Base-by-base conservation (phyloP, 2,113 vertebrate species). In the Melanotaenia duboulayi region DNA sequence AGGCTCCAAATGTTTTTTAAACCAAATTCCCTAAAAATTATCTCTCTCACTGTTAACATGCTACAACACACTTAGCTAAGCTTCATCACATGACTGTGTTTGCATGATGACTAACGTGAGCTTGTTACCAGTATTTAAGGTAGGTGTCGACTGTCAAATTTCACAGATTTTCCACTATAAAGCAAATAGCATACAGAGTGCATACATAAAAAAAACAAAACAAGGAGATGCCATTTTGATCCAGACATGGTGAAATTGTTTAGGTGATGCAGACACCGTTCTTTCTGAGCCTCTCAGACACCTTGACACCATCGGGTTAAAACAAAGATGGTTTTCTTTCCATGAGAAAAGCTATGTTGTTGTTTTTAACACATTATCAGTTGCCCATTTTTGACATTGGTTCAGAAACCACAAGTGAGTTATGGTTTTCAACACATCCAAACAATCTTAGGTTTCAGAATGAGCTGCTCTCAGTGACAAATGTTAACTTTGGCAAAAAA, bases 401-500 rank as follows among this genome's bases (percentile, higher is more conserved):
- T 9, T 35, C 16, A 20, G 11, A 6, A 62, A 74, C 7, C 1
- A 32, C 35, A 24, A 24, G 11, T 7, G 20, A 37, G 14, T 50
- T 54, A 5, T 12, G 23, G 22, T 67, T 57, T 54, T 12, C 19
- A 64, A 60, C 5, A 57, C 17, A 17, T 67, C 19, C 20, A 62
- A 60, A 71, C 32, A 63, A 65, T 32, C 32, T 61, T 35, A 39
- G 7, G 39, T 78, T 76, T 74, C n/a, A 64, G 17, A 54, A 8
- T 52, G 24, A 68, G 35, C 50, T 76, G 65, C 37, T 28, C 28
- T 60, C 49, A 44, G 46, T 50, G 23, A 72, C 57, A 44, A 57
- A 67, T 80, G 59, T 71, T 70, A 66, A 54, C 50, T 77, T 71
- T 74, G 75, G 65, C 57, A 51, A 50, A 71, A 70, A 22, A 50